Evolutionary conservation across 2,797 vertebrate genomes (phyloP).

Genomic region (Enteromius afrohamiltoni): DNA sequence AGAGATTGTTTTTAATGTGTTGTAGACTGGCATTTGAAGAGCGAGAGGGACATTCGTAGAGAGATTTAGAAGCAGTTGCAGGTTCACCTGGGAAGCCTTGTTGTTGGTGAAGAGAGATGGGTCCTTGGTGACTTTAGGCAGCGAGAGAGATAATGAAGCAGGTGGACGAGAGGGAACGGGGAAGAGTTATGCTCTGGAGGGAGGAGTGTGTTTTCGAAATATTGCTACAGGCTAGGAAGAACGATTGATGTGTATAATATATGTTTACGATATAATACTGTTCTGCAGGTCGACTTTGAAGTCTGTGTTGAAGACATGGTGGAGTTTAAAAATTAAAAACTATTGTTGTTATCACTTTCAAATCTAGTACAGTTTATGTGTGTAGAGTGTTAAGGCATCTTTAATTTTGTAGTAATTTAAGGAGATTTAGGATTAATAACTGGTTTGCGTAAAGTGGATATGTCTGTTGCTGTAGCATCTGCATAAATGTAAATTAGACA

Average conservation of each 20-base stretch:
- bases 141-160: slow-evolving; percentile 73
- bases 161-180: slow-evolving; percentile 69
- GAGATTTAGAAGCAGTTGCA: slow-evolving; percentile 58
- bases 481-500: not conserved
- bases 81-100: slow-evolving; percentile 72
- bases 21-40: slow-evolving; percentile 10
- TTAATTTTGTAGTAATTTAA: not conserved
- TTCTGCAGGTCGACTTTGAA: not conserved
- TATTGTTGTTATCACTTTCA: not conserved
- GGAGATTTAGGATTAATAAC: not conserved
- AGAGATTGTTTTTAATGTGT: not conserved
- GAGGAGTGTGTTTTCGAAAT: slow-evolving; percentile 59
- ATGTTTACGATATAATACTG: not conserved
- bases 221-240: slow-evolving; percentile 49
- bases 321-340: not conserved
- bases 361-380: slow-evolving; percentile 17
- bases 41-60: slow-evolving; percentile 28
- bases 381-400: not conserved
- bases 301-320: not conserved
- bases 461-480: not conserved
- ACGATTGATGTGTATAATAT: slow-evolving; percentile 7
- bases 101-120: slow-evolving; percentile 69
- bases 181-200: slow-evolving; percentile 68
- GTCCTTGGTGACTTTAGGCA: slow-evolving; percentile 76
- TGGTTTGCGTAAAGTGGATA: not conserved